Percentiles rank a stretch among this genome's conserved stretches.
Evolutionary conservation across 2,888 invertebrate species (phyloP).

Genomic region (Gibbula magus): DNA sequence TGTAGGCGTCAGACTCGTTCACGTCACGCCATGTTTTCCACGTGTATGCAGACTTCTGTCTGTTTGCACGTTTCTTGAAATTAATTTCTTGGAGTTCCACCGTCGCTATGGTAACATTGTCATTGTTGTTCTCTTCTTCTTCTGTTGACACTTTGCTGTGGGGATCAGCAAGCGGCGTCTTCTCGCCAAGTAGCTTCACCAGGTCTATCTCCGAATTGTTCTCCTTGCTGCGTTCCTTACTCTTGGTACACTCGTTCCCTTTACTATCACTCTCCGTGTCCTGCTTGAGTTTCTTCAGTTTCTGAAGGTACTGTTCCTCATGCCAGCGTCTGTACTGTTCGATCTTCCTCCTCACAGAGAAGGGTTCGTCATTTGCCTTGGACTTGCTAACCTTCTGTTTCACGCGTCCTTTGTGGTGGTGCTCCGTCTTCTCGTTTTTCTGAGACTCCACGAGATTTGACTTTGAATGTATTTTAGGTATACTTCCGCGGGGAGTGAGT

Average conservation of each 20-base stretch:
- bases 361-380: conserved; percentile 56
- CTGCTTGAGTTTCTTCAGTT: conserved; percentile 58
- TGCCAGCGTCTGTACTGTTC: conserved; percentile 69
- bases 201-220: conserved; percentile 30
- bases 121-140: background rate
- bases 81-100: background rate
- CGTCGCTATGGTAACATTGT: background rate
- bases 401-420: background rate
- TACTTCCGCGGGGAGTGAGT: conserved; percentile 1
- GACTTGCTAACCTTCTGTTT: conserved; percentile 33
- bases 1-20: conserved; percentile 71
- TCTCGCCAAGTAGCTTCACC: conserved; percentile 36
- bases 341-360: conserved; percentile 66
- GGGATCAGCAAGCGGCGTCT: background rate
- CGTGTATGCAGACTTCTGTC: conserved; percentile 47
- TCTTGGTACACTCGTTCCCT: background rate
- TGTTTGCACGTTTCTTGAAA: background rate
- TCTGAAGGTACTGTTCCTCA: conserved; percentile 64
- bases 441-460: background rate
- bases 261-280: conserved; percentile 48
- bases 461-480: background rate
- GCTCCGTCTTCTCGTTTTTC: background rate
- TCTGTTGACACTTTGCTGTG: background rate
- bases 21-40: conserved; percentile 69
- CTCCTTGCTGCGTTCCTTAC: background rate